Evolutionary conservation across 2,888 invertebrate genomes (phyloP), one percentile per base, ranked within the genome.

Genomic region (Leucophora obtusa): DNA sequence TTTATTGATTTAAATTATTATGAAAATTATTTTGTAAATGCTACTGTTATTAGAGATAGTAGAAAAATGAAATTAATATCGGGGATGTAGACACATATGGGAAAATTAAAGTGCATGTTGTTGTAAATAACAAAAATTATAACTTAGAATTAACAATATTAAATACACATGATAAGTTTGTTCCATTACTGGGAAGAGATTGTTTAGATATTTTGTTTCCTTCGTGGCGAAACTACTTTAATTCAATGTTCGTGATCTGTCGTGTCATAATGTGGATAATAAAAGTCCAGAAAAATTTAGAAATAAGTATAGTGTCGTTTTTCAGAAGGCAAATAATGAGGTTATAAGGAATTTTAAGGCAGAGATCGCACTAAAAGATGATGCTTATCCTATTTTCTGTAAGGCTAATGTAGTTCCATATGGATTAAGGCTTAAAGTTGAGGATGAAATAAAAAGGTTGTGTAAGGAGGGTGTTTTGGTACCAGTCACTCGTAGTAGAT

Each of bases 331-430:
- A 17, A 53, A 18, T 35, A 35, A 33, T 17, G 51, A 21, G 17
- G 51, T 70, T 24, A 76, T 76, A 11, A 69, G 70, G 58, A n/a
- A 35, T 38, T 59, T 63, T 59, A 70, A 58, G 24, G 71, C 77
- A 6, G 77, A 78, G 60, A 72, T 78, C 9, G 59, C n/a, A n/a
- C 21, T 66, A 17, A 66, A 66, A 21, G 15, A 24, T 21, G 10
- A 66, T 10, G 38, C 66, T 18, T 35, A 38, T 62, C 71, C 71
- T 6, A 66, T 75, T 28, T 75, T 70, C 60, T 38, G 58, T 35
- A 66, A 75, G 65, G 53, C 73, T 24, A 63, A 63, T 50, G 43
- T 70, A 14, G 75, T 79, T 5, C 71, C 79, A 24, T 79, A 75
- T 53, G 79, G 60, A 0, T 53, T 71, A 51, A 63, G 58, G n/a